Evolutionary conservation across 2,797 vertebrate genomes (phyloP).

Genomic region (Pitangus sulphuratus): DNA sequence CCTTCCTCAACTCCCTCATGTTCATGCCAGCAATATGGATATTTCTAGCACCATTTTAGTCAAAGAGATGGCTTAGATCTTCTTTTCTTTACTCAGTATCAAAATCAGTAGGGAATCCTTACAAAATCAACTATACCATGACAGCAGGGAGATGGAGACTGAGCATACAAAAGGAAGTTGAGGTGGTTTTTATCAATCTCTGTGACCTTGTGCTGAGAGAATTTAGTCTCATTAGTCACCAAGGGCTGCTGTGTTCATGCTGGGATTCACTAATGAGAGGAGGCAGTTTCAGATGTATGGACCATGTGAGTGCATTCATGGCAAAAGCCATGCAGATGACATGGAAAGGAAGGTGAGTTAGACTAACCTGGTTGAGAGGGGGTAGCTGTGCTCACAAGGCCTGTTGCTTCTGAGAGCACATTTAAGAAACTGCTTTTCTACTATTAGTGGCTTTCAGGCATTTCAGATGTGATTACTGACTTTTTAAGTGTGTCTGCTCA

Average conservation of each 20-base stretch:
- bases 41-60: not conserved
- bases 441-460: not conserved
- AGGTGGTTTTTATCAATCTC: not conserved
- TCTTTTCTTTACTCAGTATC: not conserved
- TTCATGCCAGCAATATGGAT: not conserved
- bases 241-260: not conserved
- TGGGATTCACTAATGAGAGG: not conserved
- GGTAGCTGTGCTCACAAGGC: not conserved
- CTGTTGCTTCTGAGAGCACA: not conserved
- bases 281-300: not conserved
- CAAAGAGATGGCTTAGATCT: not conserved
- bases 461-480: not conserved
- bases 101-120: not conserved
- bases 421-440: not conserved
- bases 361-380: not conserved
- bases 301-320: not conserved
- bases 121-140: not conserved
- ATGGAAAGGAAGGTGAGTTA: not conserved
- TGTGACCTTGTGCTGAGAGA: not conserved
- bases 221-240: not conserved
- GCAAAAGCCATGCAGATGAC: not conserved
- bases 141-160: not conserved
- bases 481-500: not conserved
- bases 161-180: not conserved
- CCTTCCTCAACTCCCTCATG: not conserved